A percentile compares a stretch with the other conserved stretches of the same genome.
phyloP scores from a whole-genome alignment of 2,113 vertebrate species.

The Addax nasomaculatus region DNA sequence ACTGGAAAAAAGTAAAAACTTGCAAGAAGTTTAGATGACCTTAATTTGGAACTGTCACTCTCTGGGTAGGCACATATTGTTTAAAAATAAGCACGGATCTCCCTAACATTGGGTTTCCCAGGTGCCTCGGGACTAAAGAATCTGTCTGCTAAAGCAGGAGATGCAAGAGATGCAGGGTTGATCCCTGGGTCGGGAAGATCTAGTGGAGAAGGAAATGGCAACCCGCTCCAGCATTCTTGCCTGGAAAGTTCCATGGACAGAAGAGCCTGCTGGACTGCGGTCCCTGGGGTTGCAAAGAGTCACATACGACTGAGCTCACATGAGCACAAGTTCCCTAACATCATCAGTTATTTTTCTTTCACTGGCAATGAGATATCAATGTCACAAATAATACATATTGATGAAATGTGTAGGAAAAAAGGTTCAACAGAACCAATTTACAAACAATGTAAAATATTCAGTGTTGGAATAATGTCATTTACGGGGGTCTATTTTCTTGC shows the following conservation, averaged over 20 bases:
- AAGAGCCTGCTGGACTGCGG: neutral
- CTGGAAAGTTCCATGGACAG: neutral
- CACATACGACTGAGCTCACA: neutral
- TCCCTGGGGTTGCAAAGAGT: neutral
- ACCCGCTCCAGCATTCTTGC: neutral
- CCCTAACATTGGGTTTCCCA: neutral
- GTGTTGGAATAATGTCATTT: neutral
- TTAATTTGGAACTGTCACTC: neutral
- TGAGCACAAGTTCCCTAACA: neutral
- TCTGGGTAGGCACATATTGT: neutral
- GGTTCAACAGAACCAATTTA: neutral
- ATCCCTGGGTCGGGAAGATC: neutral
- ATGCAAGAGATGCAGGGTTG: neutral
- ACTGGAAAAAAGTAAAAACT: neutral
- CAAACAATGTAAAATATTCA: neutral
- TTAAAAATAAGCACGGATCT: neutral
- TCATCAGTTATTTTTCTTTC: neutral
- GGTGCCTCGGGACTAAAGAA: neutral
- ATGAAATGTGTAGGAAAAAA: neutral
- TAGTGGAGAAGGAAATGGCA: neutral
- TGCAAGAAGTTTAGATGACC: neutral
- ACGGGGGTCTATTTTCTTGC: neutral
- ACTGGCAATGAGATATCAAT: neutral
- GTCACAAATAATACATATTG: neutral
- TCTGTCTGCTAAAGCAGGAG: neutral